Evolutionary conservation across 2,797 vertebrate species (phyloP).

Genomic region (Anomalospiza imberbis): DNA sequence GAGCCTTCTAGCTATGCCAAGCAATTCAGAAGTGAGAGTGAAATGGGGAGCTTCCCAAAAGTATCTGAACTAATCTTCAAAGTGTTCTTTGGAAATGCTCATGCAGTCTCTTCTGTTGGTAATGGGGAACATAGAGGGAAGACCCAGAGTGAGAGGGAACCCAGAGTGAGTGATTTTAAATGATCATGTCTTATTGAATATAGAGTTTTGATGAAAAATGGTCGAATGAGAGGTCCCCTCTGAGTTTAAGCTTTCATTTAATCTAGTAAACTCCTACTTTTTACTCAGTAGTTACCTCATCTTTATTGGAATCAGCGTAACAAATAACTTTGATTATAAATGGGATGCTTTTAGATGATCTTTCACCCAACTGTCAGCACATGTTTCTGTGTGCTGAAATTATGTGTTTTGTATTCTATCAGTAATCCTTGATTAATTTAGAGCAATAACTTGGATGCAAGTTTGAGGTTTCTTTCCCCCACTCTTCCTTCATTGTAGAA

Average conservation of each 20-base stretch:
- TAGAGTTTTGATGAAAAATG: neutral
- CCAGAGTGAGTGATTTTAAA: neutral
- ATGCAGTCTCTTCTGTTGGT: neutral
- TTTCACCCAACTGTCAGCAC: neutral
- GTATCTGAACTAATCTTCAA: neutral
- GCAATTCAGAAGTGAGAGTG: neutral
- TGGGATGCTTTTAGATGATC: neutral
- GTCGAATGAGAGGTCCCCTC: neutral
- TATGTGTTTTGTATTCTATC: neutral
- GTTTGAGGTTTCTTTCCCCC: neutral
- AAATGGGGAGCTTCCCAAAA: neutral
- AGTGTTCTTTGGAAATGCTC: neutral
- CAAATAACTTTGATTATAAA: neutral
- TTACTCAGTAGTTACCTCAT: neutral
- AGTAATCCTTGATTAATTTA: neutral
- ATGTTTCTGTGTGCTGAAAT: neutral
- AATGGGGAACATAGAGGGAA: neutral
- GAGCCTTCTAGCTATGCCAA: neutral
- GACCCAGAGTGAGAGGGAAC: too few relatives aligned
- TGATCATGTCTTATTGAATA: neutral
- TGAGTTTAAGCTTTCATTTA: neutral
- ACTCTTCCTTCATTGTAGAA: neutral
- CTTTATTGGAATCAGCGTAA: neutral
- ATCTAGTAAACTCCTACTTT: neutral
- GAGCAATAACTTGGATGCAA: neutral